A percentile compares a stretch with the other conserved stretches of the same genome.
These are phyloP conservation scores for Megamerina dolium DNA, from an alignment of 2,888 invertebrate genomes.

Conservation along the genomic window DNA sequence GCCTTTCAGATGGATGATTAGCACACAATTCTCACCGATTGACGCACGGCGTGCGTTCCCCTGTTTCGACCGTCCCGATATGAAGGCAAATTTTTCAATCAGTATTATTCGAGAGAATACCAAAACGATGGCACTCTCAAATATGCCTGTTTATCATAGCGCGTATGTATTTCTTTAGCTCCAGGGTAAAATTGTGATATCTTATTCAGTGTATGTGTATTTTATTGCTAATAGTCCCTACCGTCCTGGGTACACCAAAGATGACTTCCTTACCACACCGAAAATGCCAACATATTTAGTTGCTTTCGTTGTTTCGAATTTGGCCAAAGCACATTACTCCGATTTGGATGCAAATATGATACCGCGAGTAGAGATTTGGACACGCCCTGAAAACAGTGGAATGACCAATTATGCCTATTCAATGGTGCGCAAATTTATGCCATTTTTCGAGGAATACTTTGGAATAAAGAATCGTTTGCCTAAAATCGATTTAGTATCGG, in stretches of 20 bases:
- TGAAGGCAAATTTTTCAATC: conserved; percentile 71
- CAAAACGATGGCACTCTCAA: conserved; percentile 53
- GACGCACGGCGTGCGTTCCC: conserved; percentile 79
- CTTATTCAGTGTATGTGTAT: background rate
- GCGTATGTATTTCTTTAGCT: conserved; percentile 28
- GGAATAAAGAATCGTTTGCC: conserved; percentile 58
- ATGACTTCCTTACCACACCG: conserved; percentile 58
- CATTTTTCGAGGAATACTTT: conserved; percentile 61
- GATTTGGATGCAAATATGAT: conserved; percentile 30
- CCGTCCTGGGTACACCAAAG: conserved; percentile 56
- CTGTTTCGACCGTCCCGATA: conserved; percentile 79
- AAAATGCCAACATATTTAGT: conserved; percentile 73
- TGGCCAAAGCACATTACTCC: conserved; percentile 43
- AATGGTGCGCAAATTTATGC: conserved; percentile 57
- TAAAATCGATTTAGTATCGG: conserved; percentile 66
- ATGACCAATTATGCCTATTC: conserved; percentile 53
- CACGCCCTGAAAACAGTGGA: conserved; percentile 39
- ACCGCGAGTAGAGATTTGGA: conserved; percentile 47
- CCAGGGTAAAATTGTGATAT: background rate
- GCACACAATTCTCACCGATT: conserved; percentile 75
- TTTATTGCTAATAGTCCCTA: conserved; percentile 23
- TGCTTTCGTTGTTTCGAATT: conserved; percentile 57
- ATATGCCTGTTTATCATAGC: conserved; percentile 55
- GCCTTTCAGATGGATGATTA: conserved; percentile 62
- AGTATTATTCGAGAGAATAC: conserved; percentile 56